Evolutionary conservation across 2,888 invertebrate species (phyloP), one percentile per base, ranked within the genome.

Genomic region (Tenthredo amoena): DNA sequence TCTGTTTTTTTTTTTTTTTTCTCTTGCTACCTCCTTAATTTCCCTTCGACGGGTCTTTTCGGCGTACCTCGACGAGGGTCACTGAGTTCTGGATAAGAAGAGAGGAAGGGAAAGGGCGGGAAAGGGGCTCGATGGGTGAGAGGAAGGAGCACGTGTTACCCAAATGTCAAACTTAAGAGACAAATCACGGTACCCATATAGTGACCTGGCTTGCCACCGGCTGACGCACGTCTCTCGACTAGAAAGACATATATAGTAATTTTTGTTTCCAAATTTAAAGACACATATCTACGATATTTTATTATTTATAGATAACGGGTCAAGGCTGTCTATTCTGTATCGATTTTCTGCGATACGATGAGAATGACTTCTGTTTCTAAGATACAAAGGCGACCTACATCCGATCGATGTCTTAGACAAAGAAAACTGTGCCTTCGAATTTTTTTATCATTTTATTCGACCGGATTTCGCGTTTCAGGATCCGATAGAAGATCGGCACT

Each of bases 61-160:
- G 55, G 55, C 79, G 58, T 9, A 77, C 77, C 55, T 77, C 50
- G 47, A 40, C n/a, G 21, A 79, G 79, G 79, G 79, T 37, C n/a
- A 40, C n/a, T 18, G 37, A 12, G 12, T 26, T 2, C n/a, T n/a
- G 62, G 37, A 7, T 10, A n/a, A 6, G 58, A 7, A n/a, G 76
- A 47, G 47, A 31, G 55, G 47, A 34, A n/a, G 77, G 26, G 34
- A 55, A 18, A 15, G 55, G 55, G 18, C 50, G 31, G 50, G 55
- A 55, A 55, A 47, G 26, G 40, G 40, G 47, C 43, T n/a, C 43
- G 62, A 62, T n/a, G 77, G 77, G 18, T 21, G 31, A 40, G 77
- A 12, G 31, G 34, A 47, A 26, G 5, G 77, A 88, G 90, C 91
- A 91, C 90, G 89, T 91, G 91, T 88, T 89, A 85, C 84, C 89